A percentile compares a stretch with the other conserved stretches of the same genome.
These are phyloP conservation scores for Etia nguti DNA, from an alignment of 2,113 vertebrate genomes.

Conservation along the genomic window DNA sequence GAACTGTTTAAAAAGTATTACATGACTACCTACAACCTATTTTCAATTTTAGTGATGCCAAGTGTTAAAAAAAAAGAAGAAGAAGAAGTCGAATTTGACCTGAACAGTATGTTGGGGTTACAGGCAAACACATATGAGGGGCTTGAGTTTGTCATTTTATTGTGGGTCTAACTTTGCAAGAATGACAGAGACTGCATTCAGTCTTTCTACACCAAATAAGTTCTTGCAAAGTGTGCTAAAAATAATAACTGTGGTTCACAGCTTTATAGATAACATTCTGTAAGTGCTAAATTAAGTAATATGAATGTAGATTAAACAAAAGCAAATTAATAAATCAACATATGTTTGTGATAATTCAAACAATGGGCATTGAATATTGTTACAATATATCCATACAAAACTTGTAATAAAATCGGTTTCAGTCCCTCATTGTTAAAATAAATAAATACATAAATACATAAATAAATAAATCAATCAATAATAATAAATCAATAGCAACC, in stretches of 20 bases:
- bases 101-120: background rate
- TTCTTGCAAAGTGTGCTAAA: background rate
- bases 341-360: background rate
- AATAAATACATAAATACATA: rapidly evolving
- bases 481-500: background rate
- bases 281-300: background rate
- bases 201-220: background rate
- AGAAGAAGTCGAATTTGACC: too few species aligned
- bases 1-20: too few species aligned
- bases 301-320: background rate
- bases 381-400: background rate
- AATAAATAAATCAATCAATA: background rate
- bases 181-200: background rate
- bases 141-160: background rate
- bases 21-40: too few species aligned
- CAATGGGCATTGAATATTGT: background rate
- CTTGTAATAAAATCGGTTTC: background rate
- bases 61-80: too few species aligned
- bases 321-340: background rate
- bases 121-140: background rate
- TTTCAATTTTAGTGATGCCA: too few species aligned
- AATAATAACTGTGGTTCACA: background rate
- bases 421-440: background rate
- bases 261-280: background rate
- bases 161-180: background rate